Conservation (phyloP, 2,888 invertebrate species). For the Parnassius apollo region DNA sequence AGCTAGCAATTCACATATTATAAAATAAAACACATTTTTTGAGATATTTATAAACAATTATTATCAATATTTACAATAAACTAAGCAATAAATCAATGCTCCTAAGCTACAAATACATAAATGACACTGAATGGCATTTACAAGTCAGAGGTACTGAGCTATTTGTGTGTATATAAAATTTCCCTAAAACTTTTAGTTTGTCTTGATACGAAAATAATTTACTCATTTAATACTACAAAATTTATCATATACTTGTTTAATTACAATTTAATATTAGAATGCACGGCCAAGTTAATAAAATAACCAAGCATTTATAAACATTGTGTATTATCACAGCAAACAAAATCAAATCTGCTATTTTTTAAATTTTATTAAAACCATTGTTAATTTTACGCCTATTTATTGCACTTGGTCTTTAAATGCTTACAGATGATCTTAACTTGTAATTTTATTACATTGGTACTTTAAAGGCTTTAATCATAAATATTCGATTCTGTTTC, state of each 20-base stretch:
- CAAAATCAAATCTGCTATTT: background rate
- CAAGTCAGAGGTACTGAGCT: constrained; percentile 18
- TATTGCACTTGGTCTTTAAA: constrained; percentile 18
- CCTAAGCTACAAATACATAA: constrained; percentile 12
- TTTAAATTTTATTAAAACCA: background rate
- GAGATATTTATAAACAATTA: constrained; percentile 30
- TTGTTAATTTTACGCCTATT: constrained; percentile 6
- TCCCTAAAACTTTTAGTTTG: too few species aligned
- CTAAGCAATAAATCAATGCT: constrained; percentile 25
- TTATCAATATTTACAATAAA: constrained; percentile 35
- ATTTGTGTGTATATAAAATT: background rate
- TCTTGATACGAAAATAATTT: too few species aligned
- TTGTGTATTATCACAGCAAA: constrained; percentile 1
- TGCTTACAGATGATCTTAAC: background rate
- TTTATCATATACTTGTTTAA: too few species aligned
- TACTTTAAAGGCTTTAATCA: too few species aligned
- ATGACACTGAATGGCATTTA: constrained; percentile 15
- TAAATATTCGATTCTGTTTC: too few species aligned
- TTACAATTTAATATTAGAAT: too few species aligned
- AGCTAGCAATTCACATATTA: background rate
- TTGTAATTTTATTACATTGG: background rate
- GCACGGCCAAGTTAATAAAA: too few species aligned
- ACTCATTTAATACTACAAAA: too few species aligned
- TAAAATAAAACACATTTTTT: constrained; percentile 11
- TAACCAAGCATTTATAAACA: background rate